phyloP scores from a whole-genome alignment of 2,888 invertebrate genomes.

The Monochamus alternatus region DNA sequence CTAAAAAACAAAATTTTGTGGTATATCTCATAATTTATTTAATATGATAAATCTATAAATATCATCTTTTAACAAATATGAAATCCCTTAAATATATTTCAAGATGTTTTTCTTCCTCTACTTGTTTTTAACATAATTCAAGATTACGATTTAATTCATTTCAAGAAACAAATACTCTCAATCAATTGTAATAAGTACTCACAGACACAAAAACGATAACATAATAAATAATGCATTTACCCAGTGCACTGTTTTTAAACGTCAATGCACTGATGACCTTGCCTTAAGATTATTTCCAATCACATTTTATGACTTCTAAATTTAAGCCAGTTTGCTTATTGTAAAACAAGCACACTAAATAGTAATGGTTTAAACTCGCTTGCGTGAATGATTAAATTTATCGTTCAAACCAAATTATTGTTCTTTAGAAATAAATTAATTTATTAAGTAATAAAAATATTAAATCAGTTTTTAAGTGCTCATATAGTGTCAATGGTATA shows the following conservation, averaged over 20 bases:
- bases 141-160: no score
- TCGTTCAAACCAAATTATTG: not conserved
- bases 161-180: no score
- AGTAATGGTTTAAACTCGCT: slow-evolving; percentile 13
- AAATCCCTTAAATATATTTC: no score
- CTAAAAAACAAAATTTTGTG: no score
- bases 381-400: slow-evolving; percentile 8
- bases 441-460: slow-evolving; percentile 1
- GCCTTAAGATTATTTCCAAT: slow-evolving; percentile 47
- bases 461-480: not conserved
- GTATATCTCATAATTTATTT: no score
- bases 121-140: no score
- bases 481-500: no score
- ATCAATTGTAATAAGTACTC: no score
- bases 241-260: slow-evolving; percentile 43
- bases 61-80: no score
- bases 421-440: not conserved
- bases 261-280: slow-evolving; percentile 53
- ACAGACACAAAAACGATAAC: not conserved
- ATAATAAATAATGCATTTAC: slow-evolving; percentile 8
- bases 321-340: slow-evolving; percentile 28
- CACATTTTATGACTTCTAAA: slow-evolving; percentile 46
- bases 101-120: no score
- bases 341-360: slow-evolving; percentile 19
- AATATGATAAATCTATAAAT: no score